A percentile compares a stretch with the other conserved stretches of the same genome.
Evolutionary conservation across 2,113 vertebrate genomes (phyloP).

Genomic region (Carassius carassius): DNA sequence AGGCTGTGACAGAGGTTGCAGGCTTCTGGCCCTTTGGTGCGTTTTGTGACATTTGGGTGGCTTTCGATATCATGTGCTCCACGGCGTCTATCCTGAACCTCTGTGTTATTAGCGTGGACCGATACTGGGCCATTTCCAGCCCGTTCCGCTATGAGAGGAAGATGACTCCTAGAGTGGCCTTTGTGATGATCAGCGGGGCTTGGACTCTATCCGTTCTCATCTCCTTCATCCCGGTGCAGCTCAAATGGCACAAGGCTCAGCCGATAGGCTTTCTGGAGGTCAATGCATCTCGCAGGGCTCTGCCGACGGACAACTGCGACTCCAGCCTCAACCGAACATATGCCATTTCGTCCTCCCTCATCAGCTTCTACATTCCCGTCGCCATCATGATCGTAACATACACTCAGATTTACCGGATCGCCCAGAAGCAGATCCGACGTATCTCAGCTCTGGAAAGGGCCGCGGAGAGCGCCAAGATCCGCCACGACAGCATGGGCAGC

Average conservation of each 20-base stretch:
- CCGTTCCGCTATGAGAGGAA: slow-evolving; percentile 96
- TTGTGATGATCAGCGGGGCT: slow-evolving; percentile 89
- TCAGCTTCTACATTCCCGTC: slow-evolving; percentile 98
- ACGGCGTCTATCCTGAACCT: slow-evolving; percentile 97
- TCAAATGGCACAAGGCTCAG: slow-evolving; percentile 96
- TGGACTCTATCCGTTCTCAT: slow-evolving; percentile 96
- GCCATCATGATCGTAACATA: slow-evolving; percentile 98
- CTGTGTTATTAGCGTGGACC: slow-evolving; percentile 95
- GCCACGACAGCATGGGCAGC: slow-evolving; percentile 85
- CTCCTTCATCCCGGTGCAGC: slow-evolving; percentile 97
- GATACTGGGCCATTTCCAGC: slow-evolving; percentile 98
- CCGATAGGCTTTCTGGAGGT: slow-evolving; percentile 67
- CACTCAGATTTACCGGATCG: slow-evolving; percentile 96
- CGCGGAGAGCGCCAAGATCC: slow-evolving; percentile 92
- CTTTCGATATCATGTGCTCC: slow-evolving; percentile 99
- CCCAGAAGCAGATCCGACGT: slow-evolving; percentile 93
- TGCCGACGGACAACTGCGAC: slow-evolving; percentile 85
- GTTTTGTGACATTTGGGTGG: slow-evolving; percentile 97
- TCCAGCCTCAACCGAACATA: slow-evolving; percentile 95
- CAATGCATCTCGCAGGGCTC: slow-evolving; percentile 75
- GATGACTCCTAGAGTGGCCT: slow-evolving; percentile 95
- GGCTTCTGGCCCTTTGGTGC: slow-evolving; percentile 99
- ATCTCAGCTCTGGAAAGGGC: slow-evolving; percentile 95
- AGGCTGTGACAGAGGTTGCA: slow-evolving; percentile 89
- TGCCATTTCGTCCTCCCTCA: slow-evolving; percentile 95